These are phyloP conservation scores for Phytoseiulus persimilis DNA, from an alignment of 2,888 invertebrate species.

Conservation along the genomic window DNA sequence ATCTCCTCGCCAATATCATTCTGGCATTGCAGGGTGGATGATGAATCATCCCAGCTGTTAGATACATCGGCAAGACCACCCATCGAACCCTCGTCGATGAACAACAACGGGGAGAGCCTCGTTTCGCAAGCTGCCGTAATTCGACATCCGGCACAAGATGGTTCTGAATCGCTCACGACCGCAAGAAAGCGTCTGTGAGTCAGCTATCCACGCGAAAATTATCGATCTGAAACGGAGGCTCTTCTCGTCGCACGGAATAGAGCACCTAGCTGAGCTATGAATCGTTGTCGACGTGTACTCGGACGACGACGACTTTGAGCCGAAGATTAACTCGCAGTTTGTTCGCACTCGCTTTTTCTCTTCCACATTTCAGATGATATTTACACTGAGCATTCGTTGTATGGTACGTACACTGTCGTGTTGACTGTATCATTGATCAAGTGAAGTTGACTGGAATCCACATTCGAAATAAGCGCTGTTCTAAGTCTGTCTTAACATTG, in stretches of 20 bases:
- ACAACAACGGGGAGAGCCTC: background rate
- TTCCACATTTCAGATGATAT: background rate
- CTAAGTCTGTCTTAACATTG: background rate
- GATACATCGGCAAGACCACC: background rate
- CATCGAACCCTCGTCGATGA: background rate
- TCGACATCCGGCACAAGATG: no score
- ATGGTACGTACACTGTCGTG: background rate
- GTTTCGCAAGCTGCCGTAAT: no score
- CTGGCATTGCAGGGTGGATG: background rate
- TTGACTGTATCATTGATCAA: background rate
- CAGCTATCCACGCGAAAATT: no score
- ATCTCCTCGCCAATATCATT: background rate
- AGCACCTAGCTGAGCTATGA: no score
- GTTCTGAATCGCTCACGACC: no score
- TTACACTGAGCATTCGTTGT: slow-evolving; percentile 5
- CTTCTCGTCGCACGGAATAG: no score
- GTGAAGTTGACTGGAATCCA: background rate
- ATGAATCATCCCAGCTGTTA: background rate
- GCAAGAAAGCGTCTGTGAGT: no score
- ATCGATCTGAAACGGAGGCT: no score
- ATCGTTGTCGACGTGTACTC: no score
- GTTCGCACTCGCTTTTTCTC: background rate
- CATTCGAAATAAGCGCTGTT: background rate
- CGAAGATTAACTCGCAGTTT: background rate
- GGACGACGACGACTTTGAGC: background rate